These are phyloP conservation scores for Nemopilema nomurai DNA, from an alignment of 30 jellyfish, hydroid and myxozoan species.

Conservation along the genomic window DNA sequence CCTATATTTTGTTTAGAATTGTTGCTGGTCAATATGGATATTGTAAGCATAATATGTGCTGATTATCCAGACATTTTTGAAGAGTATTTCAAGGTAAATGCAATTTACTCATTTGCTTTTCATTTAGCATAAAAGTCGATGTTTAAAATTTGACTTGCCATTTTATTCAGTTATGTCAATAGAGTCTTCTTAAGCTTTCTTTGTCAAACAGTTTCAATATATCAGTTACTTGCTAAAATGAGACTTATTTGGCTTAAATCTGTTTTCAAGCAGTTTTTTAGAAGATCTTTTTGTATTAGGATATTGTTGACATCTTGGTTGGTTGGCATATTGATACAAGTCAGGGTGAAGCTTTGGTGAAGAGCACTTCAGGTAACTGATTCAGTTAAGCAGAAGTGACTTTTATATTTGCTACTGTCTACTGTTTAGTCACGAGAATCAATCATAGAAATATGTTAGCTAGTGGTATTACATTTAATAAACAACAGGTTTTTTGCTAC, in stretches of 20 bases:
- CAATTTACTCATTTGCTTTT: neutral
- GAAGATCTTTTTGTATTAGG: conserved; percentile 29
- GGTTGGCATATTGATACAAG: conserved; percentile 99
- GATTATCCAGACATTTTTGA: conserved; percentile 94
- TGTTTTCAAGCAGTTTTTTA: neutral
- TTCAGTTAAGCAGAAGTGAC: neutral
- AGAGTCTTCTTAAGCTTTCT: too few species aligned
- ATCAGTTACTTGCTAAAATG: too few species aligned
- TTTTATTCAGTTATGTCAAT: too few species aligned
- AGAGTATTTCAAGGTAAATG: conserved; percentile 89
- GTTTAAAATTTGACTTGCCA: too few species aligned
- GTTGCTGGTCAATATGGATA: conserved; percentile 83
- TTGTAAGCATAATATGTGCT: conserved; percentile 60
- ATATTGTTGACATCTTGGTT: conserved; percentile 92
- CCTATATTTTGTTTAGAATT: conserved; percentile 41
- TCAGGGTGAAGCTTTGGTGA: conserved; percentile 62
- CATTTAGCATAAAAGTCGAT: neutral
- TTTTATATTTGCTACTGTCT: too few species aligned
- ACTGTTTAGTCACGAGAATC: too few species aligned
- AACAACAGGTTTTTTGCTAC: neutral
- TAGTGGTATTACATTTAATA: too few species aligned
- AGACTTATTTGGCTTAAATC: too few species aligned
- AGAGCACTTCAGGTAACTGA: conserved; percentile 7
- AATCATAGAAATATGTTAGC: too few species aligned
- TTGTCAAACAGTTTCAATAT: too few species aligned